Evolutionary conservation across 2,797 vertebrate species (phyloP).

Genomic region (Sebastes kiyomatsui): DNA sequence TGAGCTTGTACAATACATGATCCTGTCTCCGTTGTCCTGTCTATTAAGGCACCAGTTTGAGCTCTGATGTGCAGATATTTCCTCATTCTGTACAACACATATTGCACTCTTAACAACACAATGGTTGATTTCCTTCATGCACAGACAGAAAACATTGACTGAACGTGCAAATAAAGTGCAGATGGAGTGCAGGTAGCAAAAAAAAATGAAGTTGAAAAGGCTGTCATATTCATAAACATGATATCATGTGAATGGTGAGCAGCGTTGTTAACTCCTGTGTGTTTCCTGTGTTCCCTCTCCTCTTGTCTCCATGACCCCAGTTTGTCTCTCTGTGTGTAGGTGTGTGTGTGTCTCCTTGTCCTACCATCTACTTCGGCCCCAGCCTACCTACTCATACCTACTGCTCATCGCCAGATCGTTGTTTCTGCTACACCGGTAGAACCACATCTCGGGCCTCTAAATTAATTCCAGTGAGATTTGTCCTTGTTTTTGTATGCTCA

Average conservation of each 20-base stretch:
- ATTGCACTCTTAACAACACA: not conserved
- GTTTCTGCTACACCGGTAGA: no score
- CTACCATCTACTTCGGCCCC: no score
- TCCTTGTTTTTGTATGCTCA: no score
- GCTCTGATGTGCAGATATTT: not conserved
- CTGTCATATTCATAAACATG: not conserved
- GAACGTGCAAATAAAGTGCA: conserved; percentile 33
- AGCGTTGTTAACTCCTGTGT: not conserved
- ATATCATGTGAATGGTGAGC: not conserved
- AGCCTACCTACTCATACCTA: no score
- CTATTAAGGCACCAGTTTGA: not conserved
- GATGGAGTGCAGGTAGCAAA: conserved; percentile 35
- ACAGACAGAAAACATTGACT: not conserved
- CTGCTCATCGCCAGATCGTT: no score
- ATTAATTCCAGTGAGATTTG: no score
- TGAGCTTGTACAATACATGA: not conserved
- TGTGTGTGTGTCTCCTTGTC: no score
- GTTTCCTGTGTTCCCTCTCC: no score
- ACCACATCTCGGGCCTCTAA: no score
- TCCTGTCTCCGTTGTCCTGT: not conserved
- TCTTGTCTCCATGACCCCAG: no score
- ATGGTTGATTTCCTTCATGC: not conserved
- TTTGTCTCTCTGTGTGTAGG: no score
- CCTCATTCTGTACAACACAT: not conserved
- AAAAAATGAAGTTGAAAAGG: not conserved